A percentile compares a stretch with the other conserved stretches of the same genome.
Conservation (phyloP, 2,888 invertebrate species). For the Eilema depressum region DNA sequence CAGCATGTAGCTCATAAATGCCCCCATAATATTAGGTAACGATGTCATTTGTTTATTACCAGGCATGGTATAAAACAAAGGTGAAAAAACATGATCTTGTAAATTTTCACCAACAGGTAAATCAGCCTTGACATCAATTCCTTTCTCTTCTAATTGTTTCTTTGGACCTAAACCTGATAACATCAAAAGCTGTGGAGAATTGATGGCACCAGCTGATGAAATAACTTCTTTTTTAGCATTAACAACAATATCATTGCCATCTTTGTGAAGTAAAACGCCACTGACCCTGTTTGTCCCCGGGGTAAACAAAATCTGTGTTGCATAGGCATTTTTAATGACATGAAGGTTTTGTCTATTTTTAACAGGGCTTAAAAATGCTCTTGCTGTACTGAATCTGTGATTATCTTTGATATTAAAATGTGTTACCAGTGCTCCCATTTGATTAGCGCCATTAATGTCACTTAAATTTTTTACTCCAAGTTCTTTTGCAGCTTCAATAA, state of each 20-base stretch:
- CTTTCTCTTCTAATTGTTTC: slow-evolving; percentile 68
- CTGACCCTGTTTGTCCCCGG: slow-evolving; percentile 73
- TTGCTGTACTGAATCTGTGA: slow-evolving; percentile 81
- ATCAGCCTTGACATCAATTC: slow-evolving; percentile 74
- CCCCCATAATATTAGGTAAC: slow-evolving; percentile 59
- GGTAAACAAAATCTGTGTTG: slow-evolving; percentile 84
- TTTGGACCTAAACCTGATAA: slow-evolving; percentile 85
- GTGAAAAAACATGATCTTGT: slow-evolving; percentile 82
- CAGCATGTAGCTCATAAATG: slow-evolving; percentile 78
- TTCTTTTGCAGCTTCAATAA: slow-evolving; percentile 75
- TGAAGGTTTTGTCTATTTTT: slow-evolving; percentile 76
- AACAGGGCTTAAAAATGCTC: slow-evolving; percentile 79
- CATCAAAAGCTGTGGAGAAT: slow-evolving; percentile 83
- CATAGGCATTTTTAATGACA: slow-evolving; percentile 83
- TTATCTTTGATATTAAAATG: slow-evolving; percentile 80
- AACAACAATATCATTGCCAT: slow-evolving; percentile 67
- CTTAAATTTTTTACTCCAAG: slow-evolving; percentile 72
- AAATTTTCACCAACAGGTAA: slow-evolving; percentile 84
- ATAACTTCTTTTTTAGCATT: slow-evolving; percentile 82
- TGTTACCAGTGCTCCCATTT: slow-evolving; percentile 80
- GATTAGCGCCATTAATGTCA: slow-evolving; percentile 75
- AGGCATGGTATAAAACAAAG: slow-evolving; percentile 67
- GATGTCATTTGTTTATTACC: slow-evolving; percentile 56
- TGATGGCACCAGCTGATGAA: slow-evolving; percentile 81
- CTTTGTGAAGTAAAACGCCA: slow-evolving; percentile 72